Percentiles rank a stretch among this genome's conserved stretches.
These are phyloP conservation scores for Gallinago jamesoni DNA, from an alignment of 2,113 vertebrate species.

Conservation along the genomic window DNA sequence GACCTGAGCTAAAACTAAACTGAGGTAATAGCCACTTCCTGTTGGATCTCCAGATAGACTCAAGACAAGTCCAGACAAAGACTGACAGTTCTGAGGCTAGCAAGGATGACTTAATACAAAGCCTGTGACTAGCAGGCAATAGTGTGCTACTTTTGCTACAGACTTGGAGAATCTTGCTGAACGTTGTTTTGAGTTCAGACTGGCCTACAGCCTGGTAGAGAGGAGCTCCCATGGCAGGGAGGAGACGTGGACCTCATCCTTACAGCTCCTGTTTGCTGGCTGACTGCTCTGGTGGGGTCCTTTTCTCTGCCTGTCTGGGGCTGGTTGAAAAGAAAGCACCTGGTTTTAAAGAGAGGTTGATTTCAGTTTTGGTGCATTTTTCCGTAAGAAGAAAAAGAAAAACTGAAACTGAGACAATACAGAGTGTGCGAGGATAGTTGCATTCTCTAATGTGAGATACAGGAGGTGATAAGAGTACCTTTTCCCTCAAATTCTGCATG, in stretches of 20 bases:
- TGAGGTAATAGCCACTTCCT: background rate
- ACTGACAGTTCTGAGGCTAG: background rate
- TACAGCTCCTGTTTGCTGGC: background rate
- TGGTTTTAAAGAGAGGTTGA: background rate
- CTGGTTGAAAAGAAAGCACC: background rate
- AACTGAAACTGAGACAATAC: background rate
- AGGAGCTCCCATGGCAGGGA: background rate
- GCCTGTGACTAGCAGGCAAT: background rate
- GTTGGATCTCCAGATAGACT: background rate
- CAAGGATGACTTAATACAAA: background rate
- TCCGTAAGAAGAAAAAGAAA: background rate
- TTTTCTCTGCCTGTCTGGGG: background rate
- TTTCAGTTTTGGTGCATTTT: background rate
- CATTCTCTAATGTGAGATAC: background rate
- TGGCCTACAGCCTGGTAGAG: background rate
- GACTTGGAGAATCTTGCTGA: background rate
- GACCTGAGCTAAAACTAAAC: background rate
- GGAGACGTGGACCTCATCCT: background rate
- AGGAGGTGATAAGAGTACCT: background rate
- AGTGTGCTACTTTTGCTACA: background rate
- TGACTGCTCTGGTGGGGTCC: background rate
- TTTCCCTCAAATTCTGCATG: background rate
- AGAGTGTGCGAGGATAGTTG: background rate
- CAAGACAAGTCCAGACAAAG: background rate
- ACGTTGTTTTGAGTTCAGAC: background rate